Evolutionary conservation across 2,113 vertebrate genomes (phyloP), one percentile per base, ranked within the genome.

Genomic region (Daubentonia madagascariensis): DNA sequence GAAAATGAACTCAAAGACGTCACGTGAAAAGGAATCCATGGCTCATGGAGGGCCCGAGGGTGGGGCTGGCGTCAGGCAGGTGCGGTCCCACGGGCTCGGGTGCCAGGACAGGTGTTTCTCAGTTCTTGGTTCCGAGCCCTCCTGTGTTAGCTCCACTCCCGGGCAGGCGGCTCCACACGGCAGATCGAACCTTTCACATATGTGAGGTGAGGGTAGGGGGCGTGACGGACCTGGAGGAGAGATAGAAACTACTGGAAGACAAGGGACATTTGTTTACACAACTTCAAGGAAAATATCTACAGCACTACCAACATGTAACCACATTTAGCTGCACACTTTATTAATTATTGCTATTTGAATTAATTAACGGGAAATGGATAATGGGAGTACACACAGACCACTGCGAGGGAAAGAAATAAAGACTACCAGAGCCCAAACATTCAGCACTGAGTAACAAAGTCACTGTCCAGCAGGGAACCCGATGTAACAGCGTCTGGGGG

Each of bases 101-200:
- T 8, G 35, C 22, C 0, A 10, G 37, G 32, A 1, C 1, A 4
- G 67, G 1, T 2, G 1, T 37, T 1, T 37, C 48, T 63, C 22
- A 0, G 0, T 3, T 52, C n/a, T 6, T 6, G 30, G 28, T 4
- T 10, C n/a, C 8, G 16, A 25, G 30, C 22, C 40, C 40, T 13
- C 40, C 8, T 17, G 6, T 8, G 32, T 59, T 5, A 20, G 9
- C 57, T 6, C 30, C 11, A 5, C 17, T 22, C 68, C 4, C 3
- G 17, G 67, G 83, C 1, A 3, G 35, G 1, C 17, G 6, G 4
- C 28, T 59, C 20, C 35, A 1, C 28, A 8, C 4, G 14, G 23
- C 0, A 0, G 22, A 5, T 10, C 1, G 10, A 54, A n/a, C 22
- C 10, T 13, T 14, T 0, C 1, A 7, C 9, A 3, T 4, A 11